Conservation (phyloP, 2,113 vertebrate species). For the Thalassarche chlororhynchos region DNA sequence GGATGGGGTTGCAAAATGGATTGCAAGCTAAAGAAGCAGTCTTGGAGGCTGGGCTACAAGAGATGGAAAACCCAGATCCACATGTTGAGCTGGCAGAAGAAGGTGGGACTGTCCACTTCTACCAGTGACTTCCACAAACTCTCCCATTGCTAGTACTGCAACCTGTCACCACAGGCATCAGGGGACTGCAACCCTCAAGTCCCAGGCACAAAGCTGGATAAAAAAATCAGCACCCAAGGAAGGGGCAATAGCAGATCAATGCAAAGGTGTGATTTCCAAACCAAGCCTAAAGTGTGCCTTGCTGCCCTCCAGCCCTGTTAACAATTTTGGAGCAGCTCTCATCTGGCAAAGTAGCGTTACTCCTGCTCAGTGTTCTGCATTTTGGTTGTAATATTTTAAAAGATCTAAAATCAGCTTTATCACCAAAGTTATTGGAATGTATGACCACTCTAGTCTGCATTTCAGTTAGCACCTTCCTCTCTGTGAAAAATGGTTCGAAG, state of each 20-base stretch:
- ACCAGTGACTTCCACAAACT: not conserved
- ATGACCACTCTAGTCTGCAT: not conserved
- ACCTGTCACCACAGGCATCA: not conserved
- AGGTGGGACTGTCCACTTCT: not conserved
- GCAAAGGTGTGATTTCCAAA: not conserved
- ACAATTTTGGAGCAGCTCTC: not conserved
- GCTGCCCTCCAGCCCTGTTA: not conserved
- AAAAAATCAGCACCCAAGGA: not conserved
- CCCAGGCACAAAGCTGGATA: not conserved
- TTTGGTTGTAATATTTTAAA: not conserved
- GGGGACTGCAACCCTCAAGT: not conserved
- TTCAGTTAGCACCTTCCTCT: not conserved
- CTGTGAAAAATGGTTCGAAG: not conserved
- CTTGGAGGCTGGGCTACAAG: not conserved
- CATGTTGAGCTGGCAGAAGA: fast-evolving
- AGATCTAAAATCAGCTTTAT: not conserved
- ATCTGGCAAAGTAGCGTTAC: not conserved
- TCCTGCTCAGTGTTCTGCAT: not conserved
- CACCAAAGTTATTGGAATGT: not conserved
- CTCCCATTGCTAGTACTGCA: not conserved
- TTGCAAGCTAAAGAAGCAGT: not conserved
- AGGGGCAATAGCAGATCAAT: not conserved
- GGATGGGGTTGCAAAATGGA: not conserved
- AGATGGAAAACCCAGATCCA: not conserved
- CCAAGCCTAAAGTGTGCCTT: not conserved